Evolutionary conservation across 2,888 invertebrate species (phyloP), one percentile per base, ranked within the genome.

Genomic region (Dicyrtomina minuta): DNA sequence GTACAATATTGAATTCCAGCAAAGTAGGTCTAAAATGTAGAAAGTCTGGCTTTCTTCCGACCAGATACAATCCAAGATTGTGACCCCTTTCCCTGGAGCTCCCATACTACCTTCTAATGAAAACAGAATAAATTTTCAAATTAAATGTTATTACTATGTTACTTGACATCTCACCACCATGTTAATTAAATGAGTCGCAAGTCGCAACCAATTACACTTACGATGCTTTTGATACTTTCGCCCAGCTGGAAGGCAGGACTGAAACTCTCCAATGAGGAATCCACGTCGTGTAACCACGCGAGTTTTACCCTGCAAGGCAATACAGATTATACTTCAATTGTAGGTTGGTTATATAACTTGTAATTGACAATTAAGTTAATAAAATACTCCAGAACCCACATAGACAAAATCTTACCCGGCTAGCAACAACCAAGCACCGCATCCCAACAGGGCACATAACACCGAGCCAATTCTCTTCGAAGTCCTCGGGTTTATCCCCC

Each of bases 51-150:
- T 81, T 0, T 82, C 79, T 65, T 86, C 85, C 69, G 86, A 83
- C 83, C 87, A 92, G 73, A 98, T 87, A 80, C 95, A 92, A 81
- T 98, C 97, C 15, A 98, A 81, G 49, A 96, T 86, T 56, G 89
- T 89, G 75, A 85, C 85, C 60, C 83, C 85, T 67, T 46, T 64
- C 1, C 27, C 27, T 24, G 64, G 64, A 5, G 27, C 64, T 49
- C 27, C 64, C 20, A 64, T 12, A 5, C n/a, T 41, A 1, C 39
- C 59, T 59, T 66, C 64, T 33, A n/a, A n/a, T 62, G 27, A 44
- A 20, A 46, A 46, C 13, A 43, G 44, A n/a, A n/a, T n/a, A n/a
- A n/a, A n/a, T n/a, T n/a, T n/a, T n/a, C n/a, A n/a, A n/a, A n/a
- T n/a, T n/a, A n/a, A n/a, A n/a, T n/a, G n/a, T n/a, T n/a, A n/a